These are phyloP conservation scores for Brevimyrus niger DNA, from an alignment of 2,113 vertebrate species.

Conservation along the genomic window DNA sequence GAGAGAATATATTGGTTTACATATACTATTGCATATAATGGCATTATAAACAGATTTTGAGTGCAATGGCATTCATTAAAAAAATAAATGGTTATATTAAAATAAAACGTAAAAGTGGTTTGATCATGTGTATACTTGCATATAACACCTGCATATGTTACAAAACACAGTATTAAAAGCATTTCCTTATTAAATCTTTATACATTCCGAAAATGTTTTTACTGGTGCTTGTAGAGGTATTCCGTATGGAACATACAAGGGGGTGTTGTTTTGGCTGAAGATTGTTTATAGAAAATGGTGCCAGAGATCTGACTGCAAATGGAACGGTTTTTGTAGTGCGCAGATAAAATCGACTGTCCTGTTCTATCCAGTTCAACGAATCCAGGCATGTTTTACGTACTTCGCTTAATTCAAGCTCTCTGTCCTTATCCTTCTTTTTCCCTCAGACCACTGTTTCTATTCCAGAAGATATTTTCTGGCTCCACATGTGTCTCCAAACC, in stretches of 20 bases:
- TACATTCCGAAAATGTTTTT: background rate
- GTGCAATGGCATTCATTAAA: background rate
- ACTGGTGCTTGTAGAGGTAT: background rate
- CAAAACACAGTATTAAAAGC: background rate
- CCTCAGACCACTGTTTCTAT: background rate
- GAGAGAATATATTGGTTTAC: background rate
- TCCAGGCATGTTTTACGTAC: conserved; percentile 8
- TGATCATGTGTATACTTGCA: background rate
- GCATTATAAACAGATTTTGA: background rate
- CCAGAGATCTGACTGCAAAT: background rate
- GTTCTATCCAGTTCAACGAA: background rate
- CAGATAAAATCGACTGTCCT: background rate
- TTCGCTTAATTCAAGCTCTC: background rate
- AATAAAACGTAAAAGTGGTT: background rate
- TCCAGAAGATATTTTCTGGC: background rate
- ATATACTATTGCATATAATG: background rate
- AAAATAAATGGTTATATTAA: background rate
- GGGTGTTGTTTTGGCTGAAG: background rate
- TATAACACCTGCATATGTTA: background rate
- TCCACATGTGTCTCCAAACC: background rate
- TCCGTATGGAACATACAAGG: background rate
- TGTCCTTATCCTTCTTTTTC: background rate
- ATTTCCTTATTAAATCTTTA: background rate
- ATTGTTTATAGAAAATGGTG: background rate
- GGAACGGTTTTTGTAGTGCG: background rate